Percentiles rank a stretch among this genome's conserved stretches.
Conservation (phyloP, 2,888 invertebrate genomes). For the Heteropelma amictum region DNA sequence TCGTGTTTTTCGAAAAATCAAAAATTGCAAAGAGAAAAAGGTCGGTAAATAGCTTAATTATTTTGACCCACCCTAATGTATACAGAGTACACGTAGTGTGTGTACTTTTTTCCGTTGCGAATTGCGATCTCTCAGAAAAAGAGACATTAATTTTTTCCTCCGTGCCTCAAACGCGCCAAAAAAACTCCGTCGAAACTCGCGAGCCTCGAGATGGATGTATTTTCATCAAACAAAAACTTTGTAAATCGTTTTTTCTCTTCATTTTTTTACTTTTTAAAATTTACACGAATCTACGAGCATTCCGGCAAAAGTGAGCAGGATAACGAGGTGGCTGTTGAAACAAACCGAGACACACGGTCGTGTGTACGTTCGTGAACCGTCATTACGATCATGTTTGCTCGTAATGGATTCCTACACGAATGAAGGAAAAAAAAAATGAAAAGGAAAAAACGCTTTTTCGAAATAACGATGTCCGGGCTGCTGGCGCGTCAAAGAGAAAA, state of each 20-base stretch:
- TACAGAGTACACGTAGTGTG: no score
- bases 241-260: constrained; percentile 3
- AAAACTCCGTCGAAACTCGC: no score
- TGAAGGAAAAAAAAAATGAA: background rate
- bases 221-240: no score
- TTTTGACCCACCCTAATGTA: no score
- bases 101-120: no score
- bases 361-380: background rate
- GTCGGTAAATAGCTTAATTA: no score
- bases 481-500: background rate
- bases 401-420: constrained; percentile 5
- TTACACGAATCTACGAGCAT: constrained; percentile 11
- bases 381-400: constrained; percentile 14
- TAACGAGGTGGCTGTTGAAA: constrained; percentile 10
- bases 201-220: no score
- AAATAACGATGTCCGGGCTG: background rate
- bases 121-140: no score
- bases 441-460: background rate
- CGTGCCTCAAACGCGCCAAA: no score
- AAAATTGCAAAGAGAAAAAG: no score
- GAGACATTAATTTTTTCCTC: no score
- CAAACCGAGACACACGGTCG: background rate
- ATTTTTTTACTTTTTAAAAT: background rate
- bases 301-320: constrained; percentile 14
- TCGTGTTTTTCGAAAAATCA: no score